These are phyloP conservation scores for Falco naumanni DNA, from an alignment of 2,797 vertebrate species.

Conservation along the genomic window DNA sequence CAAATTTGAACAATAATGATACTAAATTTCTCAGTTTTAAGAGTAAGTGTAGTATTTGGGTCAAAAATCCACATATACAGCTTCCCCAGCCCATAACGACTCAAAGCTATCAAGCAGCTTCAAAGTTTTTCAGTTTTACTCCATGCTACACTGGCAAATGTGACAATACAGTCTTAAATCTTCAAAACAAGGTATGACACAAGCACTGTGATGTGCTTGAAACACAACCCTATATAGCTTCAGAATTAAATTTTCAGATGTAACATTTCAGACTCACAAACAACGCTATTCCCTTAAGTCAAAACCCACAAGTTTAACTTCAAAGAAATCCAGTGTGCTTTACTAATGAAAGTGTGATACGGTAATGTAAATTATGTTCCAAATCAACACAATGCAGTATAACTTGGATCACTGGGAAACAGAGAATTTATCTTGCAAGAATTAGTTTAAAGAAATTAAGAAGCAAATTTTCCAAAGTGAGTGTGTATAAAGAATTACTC, in stretches of 20 bases:
- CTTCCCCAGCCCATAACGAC: not conserved
- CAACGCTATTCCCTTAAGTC: not conserved
- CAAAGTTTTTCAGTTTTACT: not conserved
- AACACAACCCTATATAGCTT: not conserved
- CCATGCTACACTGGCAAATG: not conserved
- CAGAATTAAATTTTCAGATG: not conserved
- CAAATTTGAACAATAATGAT: not conserved
- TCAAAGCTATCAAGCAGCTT: not conserved
- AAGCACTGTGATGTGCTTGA: not conserved
- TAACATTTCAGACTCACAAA: not conserved
- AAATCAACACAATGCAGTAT: not conserved
- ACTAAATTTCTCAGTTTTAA: not conserved
- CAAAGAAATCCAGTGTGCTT: conserved; percentile 6
- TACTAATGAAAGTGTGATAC: not conserved
- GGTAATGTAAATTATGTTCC: not conserved
- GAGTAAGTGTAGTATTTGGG: not conserved
- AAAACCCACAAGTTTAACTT: conserved; percentile 15
- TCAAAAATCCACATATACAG: not conserved
- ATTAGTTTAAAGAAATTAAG: not conserved
- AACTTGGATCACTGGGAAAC: not conserved
- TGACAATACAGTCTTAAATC: not conserved
- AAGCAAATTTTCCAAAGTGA: not conserved
- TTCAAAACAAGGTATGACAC: not conserved
- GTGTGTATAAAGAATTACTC: not conserved
- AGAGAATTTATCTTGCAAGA: not conserved